These are phyloP conservation scores for Speoplatyrhinus poulsoni DNA, from an alignment of 2,113 vertebrate species.

Conservation along the genomic window DNA sequence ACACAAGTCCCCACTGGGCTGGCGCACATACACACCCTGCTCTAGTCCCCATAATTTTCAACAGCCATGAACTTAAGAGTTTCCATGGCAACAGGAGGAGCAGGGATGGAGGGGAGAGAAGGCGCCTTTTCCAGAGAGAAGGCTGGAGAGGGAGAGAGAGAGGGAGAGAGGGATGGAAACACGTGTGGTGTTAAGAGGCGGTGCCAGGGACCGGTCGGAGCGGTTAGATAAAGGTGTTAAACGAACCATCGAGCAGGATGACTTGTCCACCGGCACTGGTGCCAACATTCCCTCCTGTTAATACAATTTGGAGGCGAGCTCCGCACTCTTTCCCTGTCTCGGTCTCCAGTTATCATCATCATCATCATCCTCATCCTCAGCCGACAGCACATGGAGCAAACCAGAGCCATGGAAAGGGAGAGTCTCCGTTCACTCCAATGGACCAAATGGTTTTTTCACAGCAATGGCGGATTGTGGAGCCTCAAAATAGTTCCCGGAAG, in stretches of 20 bases:
- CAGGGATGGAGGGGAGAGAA: constrained; percentile 52
- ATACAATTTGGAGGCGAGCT: constrained; percentile 11
- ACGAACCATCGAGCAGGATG: constrained; percentile 12
- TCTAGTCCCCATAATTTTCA: constrained; percentile 63
- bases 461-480: no score
- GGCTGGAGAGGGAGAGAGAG: neutral
- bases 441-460: no score
- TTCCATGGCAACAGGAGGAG: constrained; percentile 74
- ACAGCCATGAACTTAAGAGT: constrained; percentile 71
- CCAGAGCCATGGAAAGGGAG: no score
- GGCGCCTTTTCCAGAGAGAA: constrained; percentile 35
- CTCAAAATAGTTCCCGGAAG: no score
- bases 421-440: no score
- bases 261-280: neutral
- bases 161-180: constrained; percentile 7
- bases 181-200: constrained; percentile 32
- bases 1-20: constrained; percentile 50
- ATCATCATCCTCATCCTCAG: constrained; percentile 9
- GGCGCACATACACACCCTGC: constrained; percentile 33
- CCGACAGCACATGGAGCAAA: neutral
- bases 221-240: constrained; percentile 31
- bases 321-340: constrained; percentile 1
- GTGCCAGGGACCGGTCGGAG: constrained; percentile 13
- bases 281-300: constrained; percentile 9
- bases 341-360: neutral